Percentiles rank a stretch among this genome's conserved stretches.
phyloP scores from a whole-genome alignment of 2,113 vertebrate species.

The Coregonus clupeaformis region DNA sequence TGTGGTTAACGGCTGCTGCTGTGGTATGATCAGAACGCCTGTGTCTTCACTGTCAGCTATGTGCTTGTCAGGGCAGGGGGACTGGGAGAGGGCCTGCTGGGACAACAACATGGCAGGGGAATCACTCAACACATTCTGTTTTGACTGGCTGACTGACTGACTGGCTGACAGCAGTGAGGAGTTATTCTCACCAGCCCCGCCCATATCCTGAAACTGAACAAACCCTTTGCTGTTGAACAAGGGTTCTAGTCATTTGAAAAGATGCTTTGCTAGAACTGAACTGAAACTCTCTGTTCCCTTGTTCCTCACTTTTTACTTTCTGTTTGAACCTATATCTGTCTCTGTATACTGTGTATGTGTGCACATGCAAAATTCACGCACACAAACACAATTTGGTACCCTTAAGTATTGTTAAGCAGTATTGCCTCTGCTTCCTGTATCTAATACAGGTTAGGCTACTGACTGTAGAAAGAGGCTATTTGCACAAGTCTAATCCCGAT shows the following conservation, averaged over 20 bases:
- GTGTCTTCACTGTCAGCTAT: no score
- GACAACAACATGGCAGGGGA: not conserved
- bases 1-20: not conserved
- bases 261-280: not conserved
- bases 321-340: not conserved
- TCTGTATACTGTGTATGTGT: not conserved
- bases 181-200: not conserved
- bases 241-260: not conserved
- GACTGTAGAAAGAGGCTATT: no score
- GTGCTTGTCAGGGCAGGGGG: not conserved
- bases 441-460: no score
- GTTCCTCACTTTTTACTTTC: not conserved
- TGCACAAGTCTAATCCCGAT: no score
- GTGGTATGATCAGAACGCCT: not conserved
- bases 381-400: no score
- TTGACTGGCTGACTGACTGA: not conserved
- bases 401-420: no score
- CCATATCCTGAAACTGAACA: not conserved
- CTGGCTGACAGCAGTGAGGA: not conserved
- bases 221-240: not conserved
- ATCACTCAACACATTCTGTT: not conserved
- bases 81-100: not conserved
- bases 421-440: no score
- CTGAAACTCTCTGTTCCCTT: not conserved
- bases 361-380: no score